Percentiles rank a stretch among this genome's conserved stretches.
Evolutionary conservation across 2,113 vertebrate species (phyloP).

Genomic region (Cervus canadensis): DNA sequence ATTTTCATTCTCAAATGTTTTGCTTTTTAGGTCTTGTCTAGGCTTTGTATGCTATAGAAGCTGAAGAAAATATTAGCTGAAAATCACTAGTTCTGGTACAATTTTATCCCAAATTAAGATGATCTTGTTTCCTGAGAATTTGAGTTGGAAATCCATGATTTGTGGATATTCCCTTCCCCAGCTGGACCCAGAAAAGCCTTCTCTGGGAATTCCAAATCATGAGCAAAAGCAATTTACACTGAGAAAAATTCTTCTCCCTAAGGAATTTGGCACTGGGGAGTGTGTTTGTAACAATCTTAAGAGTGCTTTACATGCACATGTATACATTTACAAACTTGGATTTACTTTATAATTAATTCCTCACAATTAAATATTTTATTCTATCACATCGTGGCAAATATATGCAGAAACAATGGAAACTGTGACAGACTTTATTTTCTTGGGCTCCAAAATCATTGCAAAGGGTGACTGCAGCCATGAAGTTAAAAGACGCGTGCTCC

Average conservation of each 20-base stretch:
- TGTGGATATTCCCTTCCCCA: neutral
- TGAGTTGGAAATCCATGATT: neutral
- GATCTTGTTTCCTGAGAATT: neutral
- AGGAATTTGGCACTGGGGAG: neutral
- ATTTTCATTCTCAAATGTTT: neutral
- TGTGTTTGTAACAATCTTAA: neutral
- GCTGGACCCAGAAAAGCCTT: neutral
- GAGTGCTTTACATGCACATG: neutral
- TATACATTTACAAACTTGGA: neutral
- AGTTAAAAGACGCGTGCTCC: neutral
- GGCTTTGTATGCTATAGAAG: neutral
- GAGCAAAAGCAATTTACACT: neutral
- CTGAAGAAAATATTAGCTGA: neutral
- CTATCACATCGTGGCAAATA: neutral
- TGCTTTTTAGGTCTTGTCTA: neutral
- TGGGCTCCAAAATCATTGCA: neutral
- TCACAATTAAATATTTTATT: neutral
- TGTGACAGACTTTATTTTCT: neutral
- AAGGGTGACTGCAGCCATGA: neutral
- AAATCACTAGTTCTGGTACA: neutral
- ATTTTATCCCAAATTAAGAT: neutral
- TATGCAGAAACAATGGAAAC: neutral
- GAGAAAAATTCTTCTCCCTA: neutral
- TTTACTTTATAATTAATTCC: constrained; percentile 14
- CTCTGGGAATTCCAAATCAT: neutral